phyloP scores from a whole-genome alignment of 2,113 vertebrate genomes.

The Phylloscopus trochilus region DNA sequence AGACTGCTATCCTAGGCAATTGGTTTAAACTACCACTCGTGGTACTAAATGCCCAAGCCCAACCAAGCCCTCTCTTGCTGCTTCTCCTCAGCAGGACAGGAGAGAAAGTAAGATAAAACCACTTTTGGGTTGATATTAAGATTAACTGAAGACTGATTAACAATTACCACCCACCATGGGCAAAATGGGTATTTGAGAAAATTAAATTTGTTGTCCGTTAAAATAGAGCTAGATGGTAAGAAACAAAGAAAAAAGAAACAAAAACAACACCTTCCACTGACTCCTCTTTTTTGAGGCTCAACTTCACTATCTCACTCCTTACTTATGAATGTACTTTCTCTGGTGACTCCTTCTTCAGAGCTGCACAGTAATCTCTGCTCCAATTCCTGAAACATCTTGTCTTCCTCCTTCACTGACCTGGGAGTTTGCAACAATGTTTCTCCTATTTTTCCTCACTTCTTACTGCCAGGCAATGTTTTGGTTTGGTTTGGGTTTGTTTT shows the following conservation, averaged over 20 bases:
- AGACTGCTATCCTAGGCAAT: neutral
- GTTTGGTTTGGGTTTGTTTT: too few species aligned
- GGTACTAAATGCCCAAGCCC: neutral
- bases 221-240: neutral
- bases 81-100: neutral
- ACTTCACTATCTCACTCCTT: neutral
- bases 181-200: neutral
- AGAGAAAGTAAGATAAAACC: neutral
- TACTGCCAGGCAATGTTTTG: neutral
- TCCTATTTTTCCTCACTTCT: neutral
- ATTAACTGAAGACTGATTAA: neutral
- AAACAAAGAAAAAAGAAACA: neutral
- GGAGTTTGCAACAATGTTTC: neutral
- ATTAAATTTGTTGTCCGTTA: neutral
- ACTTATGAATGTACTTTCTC: neutral
- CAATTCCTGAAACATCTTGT: fast-evolving
- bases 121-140: neutral
- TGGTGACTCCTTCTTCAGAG: neutral
- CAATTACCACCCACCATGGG: fast-evolving
- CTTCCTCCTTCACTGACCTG: neutral
- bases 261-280: neutral
- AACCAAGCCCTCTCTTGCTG: neutral
- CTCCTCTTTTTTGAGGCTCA: neutral
- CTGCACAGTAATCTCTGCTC: neutral
- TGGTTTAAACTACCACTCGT: neutral